phyloP scores from a whole-genome alignment of 2,888 invertebrate species.

The Oxytorus armatus region DNA sequence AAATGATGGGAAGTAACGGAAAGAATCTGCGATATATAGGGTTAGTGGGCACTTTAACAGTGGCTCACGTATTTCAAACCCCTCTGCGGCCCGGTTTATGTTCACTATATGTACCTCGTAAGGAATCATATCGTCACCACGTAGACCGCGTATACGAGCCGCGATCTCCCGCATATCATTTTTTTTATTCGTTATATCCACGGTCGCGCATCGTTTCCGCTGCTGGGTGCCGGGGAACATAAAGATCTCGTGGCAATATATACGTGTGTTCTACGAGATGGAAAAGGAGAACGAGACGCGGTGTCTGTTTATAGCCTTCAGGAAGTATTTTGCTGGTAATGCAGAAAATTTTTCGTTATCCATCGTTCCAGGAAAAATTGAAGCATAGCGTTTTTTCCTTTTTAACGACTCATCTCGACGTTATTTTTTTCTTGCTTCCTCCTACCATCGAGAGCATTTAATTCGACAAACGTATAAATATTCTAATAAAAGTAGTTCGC shows the following conservation, averaged over 20 bases:
- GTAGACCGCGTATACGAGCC: conserved; percentile 12
- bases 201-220: conserved; percentile 23
- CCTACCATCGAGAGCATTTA: no score
- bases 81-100: conserved; percentile 55
- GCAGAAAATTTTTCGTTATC: no score
- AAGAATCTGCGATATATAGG: conserved; percentile 9
- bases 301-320: no score
- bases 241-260: conserved; percentile 58
- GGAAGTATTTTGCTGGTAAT: no score
- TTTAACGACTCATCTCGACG: no score
- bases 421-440: no score
- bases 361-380: no score
- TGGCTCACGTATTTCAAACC: conserved; percentile 37
- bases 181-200: conserved; percentile 51
- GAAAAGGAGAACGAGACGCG: no score
- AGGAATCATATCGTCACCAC: conserved; percentile 44
- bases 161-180: conserved; percentile 48
- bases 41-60: conserved; percentile 47
- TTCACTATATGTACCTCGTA: conserved; percentile 44
- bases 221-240: conserved; percentile 30
- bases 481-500: no score
- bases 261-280: no score
- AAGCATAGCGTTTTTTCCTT: no score
- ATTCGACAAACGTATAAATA: no score
- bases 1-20: neutral